Percentiles rank a stretch among this genome's conserved stretches.
Conservation (phyloP, 2,888 invertebrate genomes). For the Aphodius granarius region DNA sequence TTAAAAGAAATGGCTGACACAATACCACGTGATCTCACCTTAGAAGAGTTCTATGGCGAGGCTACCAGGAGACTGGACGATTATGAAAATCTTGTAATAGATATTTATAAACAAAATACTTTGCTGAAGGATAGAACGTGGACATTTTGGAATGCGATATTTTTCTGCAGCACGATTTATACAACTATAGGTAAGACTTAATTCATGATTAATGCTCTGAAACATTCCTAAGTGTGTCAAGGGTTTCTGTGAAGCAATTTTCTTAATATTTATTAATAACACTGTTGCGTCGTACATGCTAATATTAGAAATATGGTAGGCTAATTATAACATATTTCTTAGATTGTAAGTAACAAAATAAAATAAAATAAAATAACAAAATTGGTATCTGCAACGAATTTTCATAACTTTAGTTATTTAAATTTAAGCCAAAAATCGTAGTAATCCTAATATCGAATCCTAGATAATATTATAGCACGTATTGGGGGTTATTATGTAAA, state of each 20-base stretch:
- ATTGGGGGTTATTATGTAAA: too few relatives aligned
- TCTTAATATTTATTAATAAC: neutral
- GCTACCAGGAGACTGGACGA: constrained; percentile 55
- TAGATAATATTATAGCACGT: too few relatives aligned
- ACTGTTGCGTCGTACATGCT: neutral
- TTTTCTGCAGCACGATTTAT: constrained; percentile 85
- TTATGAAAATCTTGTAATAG: constrained; percentile 58
- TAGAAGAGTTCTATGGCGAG: constrained; percentile 56
- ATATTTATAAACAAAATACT: constrained; percentile 40
- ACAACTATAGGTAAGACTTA: constrained; percentile 80
- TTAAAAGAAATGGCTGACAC: constrained; percentile 42
- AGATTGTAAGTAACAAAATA: too few relatives aligned
- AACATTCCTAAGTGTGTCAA: neutral
- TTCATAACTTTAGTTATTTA: too few relatives aligned
- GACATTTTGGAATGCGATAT: constrained; percentile 85
- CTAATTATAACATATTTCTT: too few relatives aligned
- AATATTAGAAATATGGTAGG: neutral
- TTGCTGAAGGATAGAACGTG: constrained; percentile 58
- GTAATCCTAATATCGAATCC: too few relatives aligned
- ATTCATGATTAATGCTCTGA: neutral
- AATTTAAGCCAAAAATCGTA: too few relatives aligned
- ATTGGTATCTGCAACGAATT: too few relatives aligned
- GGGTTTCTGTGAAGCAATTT: neutral
- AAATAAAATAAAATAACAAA: too few relatives aligned
- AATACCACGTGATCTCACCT: constrained; percentile 42